Conservation (phyloP, 1,140 invertebrate species). For the Kradibia gibbosae region DNA sequence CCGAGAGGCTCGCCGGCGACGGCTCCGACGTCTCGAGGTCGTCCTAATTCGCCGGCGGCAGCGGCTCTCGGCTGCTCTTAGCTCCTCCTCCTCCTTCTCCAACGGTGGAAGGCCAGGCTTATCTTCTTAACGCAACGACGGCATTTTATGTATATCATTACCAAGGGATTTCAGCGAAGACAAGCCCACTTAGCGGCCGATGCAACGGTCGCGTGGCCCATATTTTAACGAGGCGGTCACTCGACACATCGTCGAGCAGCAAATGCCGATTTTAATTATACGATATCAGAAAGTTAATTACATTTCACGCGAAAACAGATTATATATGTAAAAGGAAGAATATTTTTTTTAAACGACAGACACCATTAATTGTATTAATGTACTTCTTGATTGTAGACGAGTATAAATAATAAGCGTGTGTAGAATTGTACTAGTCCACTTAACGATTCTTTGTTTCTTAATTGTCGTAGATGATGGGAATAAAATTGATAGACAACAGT, state of each 20-base stretch:
- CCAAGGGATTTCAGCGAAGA: neutral
- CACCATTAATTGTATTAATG: constrained; percentile 32
- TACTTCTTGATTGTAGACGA: constrained; percentile 38
- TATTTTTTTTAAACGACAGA: constrained; percentile 37
- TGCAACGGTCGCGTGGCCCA: no score
- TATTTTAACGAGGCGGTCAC: no score
- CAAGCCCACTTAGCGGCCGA: no score
- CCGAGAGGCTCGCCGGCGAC: constrained; percentile 42
- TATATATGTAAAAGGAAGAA: constrained; percentile 22
- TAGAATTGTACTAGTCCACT: constrained; percentile 15
- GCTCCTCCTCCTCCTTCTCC: no score
- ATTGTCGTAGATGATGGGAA: neutral
- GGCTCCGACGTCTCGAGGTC: no score
- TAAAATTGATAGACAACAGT: constrained; percentile 21
- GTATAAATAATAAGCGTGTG: constrained; percentile 29
- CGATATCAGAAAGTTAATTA: constrained; percentile 25
- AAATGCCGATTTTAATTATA: constrained; percentile 38
- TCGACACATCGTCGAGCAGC: constrained; percentile 24
- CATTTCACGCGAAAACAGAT: neutral
- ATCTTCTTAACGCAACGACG: neutral
- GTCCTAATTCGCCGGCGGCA: no score
- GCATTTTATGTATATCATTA: neutral
- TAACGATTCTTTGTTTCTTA: constrained; percentile 16
- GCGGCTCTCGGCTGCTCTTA: no score
- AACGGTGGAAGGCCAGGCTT: no score